Base-by-base conservation (phyloP, 2,113 vertebrate species). In the Colinus virginianus region DNA sequence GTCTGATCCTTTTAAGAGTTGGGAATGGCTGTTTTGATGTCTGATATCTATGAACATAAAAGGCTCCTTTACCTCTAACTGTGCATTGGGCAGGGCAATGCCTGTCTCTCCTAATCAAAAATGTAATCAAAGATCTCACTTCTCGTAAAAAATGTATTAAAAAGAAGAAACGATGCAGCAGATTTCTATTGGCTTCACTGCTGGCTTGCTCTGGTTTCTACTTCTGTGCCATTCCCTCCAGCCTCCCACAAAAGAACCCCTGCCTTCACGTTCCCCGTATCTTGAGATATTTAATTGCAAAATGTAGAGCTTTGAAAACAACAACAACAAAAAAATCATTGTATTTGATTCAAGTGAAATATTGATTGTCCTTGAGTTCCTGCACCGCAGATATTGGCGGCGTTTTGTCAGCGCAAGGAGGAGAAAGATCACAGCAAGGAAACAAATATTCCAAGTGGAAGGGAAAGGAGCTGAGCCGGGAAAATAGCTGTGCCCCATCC, bases 11-110 rank as follows among this genome's bases (percentile, higher is more conserved):
- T 94, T 90, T 92, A 94, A 94, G 90, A 96, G 94, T 34, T 93
- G 87, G 84, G 96, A 94, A 96, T 96, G 93, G 96, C 84, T 96
- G 95, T 96, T 96, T 97, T 96, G 92, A 97, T 96, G 95, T 96
- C 87, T 91, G 83, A 32, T 93, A 66, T 94, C 93, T 92, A 8
- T 91, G 87, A 96, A 96, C 96, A 95, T 96, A 95, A 96, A 95
- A 95, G 95, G 82, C 85, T 96, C 46, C 80, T 92, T 86, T 91
- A 81, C 75, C 71, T 83, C 93, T 85, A 40, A 90, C 90, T 71
- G 83, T 80, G 84, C 83, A 70, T 75, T 93, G 95, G 94, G 92
- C 94, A 95, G 93, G 87, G 92, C 90, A 77, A 49, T 90, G 88
- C 92, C 94, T 95, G 95, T 94, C 96, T 93, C 66, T 84, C 84